These are phyloP conservation scores for Plusia festucae DNA, from an alignment of 2,888 invertebrate species.

Conservation along the genomic window DNA sequence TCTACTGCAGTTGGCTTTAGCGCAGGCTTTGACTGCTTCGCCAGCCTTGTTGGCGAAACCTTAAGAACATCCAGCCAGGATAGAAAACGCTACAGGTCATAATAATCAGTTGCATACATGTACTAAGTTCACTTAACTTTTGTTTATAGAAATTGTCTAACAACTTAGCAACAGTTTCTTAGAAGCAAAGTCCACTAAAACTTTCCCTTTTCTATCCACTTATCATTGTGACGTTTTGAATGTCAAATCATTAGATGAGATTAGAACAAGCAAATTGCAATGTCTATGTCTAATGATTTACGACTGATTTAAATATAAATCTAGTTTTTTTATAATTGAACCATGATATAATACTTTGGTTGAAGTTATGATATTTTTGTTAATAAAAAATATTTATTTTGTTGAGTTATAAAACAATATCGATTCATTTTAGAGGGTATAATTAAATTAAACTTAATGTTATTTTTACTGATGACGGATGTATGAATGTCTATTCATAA, in stretches of 20 bases:
- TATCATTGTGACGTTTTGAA: conserved; percentile 23
- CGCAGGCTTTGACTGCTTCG: too few relatives aligned
- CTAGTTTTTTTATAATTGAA: too few relatives aligned
- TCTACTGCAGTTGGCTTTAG: too few relatives aligned
- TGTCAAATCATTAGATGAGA: conserved; percentile 29
- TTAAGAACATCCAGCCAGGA: too few relatives aligned
- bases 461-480: not conserved
- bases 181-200: conserved; percentile 14
- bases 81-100: not conserved
- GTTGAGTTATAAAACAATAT: not conserved
- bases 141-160: not conserved
- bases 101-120: not conserved
- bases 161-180: conserved; percentile 23
- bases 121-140: not conserved
- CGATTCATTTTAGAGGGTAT: not conserved
- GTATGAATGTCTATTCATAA: not conserved
- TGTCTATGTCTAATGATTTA: conserved; percentile 41
- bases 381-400: not conserved
- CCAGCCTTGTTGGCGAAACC: too few relatives aligned
- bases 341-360: too few relatives aligned
- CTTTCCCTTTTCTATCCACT: conserved; percentile 46
- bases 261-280: conserved; percentile 15
- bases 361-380: too few relatives aligned
- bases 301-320: not conserved
- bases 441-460: not conserved